Conservation (phyloP, 2,797 vertebrate species). For the Syndactyla subalaris region DNA sequence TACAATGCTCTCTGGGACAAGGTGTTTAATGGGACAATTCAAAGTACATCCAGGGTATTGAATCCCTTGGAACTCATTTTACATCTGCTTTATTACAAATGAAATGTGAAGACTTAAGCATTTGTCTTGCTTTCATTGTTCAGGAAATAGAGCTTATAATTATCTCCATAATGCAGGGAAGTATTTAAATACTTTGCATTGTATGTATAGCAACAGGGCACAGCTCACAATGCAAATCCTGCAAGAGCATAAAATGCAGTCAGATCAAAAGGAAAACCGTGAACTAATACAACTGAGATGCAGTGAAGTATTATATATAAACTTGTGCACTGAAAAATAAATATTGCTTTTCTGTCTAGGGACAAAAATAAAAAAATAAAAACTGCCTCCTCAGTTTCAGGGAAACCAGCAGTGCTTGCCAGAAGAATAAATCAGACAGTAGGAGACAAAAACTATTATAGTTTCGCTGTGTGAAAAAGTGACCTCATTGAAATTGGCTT, state of each 20-base stretch:
- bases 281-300: not conserved
- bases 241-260: not conserved
- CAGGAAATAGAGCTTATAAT: constrained; percentile 66
- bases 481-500: constrained; percentile 63
- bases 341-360: not conserved
- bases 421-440: constrained; percentile 71
- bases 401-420: constrained; percentile 31
- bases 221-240: constrained; percentile 21
- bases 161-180: constrained; percentile 40
- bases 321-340: not conserved
- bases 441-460: constrained; percentile 67
- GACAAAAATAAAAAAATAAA: not conserved
- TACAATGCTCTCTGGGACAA: constrained; percentile 32
- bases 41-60: constrained; percentile 40
- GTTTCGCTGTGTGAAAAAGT: constrained; percentile 46
- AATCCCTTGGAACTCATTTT: constrained; percentile 46
- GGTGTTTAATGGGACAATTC: constrained; percentile 50
- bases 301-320: not conserved
- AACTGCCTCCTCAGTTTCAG: constrained; percentile 24
- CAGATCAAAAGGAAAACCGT: constrained; percentile 28
- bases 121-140: constrained; percentile 52
- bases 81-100: constrained; percentile 53
- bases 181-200: constrained; percentile 44
- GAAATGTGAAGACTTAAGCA: constrained; percentile 16
- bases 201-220: constrained; percentile 22